These are phyloP conservation scores for Myanophis thanlyinensis DNA, from an alignment of 2,113 vertebrate genomes.

Conservation along the genomic window DNA sequence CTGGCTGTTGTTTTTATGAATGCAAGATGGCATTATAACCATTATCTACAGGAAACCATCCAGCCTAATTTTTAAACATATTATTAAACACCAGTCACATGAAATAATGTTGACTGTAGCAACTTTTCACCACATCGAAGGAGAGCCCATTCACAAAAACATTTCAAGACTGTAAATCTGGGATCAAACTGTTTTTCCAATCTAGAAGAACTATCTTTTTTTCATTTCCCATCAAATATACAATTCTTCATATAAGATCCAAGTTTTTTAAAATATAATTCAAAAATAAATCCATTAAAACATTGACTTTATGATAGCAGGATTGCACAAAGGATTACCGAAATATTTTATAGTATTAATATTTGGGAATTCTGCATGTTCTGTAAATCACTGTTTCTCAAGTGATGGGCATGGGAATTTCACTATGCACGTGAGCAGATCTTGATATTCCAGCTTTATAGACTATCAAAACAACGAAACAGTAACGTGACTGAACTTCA, in stretches of 20 bases:
- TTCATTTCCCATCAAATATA: not conserved
- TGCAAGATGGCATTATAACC: not conserved
- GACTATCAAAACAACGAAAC: not conserved
- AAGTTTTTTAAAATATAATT: not conserved
- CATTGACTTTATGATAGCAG: not conserved
- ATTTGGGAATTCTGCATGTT: not conserved
- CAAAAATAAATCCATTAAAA: not conserved
- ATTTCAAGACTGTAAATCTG: not conserved
- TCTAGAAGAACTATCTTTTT: not conserved
- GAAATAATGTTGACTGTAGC: not conserved
- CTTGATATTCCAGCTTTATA: not conserved
- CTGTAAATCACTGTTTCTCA: not conserved
- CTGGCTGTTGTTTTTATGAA: not conserved
- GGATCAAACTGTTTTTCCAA: not conserved
- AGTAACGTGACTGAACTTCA: not conserved
- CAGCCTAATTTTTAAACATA: not conserved
- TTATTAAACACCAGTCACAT: not conserved
- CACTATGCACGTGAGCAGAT: not conserved
- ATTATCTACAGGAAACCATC: not conserved
- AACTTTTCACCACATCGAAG: not conserved
- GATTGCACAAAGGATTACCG: not conserved
- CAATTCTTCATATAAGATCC: not conserved
- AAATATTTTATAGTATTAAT: not conserved
- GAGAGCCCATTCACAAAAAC: not conserved
- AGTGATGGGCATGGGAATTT: not conserved